These are phyloP conservation scores for Bombus difficillimus DNA, from an alignment of 1,140 invertebrate species.

Conservation along the genomic window DNA sequence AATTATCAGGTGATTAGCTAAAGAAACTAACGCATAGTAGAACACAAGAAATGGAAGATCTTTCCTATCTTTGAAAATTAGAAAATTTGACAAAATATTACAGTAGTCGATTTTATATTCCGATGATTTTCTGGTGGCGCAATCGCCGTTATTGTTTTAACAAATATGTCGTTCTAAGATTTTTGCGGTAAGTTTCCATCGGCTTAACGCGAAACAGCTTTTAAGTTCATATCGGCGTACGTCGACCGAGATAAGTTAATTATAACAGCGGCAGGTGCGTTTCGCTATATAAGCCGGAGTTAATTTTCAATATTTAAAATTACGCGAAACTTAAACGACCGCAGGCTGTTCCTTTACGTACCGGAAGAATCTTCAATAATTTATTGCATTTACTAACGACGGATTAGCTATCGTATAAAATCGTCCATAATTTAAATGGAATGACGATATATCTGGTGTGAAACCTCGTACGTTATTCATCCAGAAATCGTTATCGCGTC, in stretches of 20 bases:
- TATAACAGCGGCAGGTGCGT: conserved; percentile 4
- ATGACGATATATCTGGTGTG: background rate
- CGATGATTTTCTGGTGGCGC: background rate
- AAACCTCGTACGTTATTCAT: background rate
- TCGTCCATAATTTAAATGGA: conserved; percentile 18
- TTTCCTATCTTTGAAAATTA: background rate
- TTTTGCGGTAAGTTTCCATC: background rate
- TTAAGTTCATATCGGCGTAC: conserved; percentile 3
- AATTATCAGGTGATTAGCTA: too few relatives aligned
- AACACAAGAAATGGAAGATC: too few relatives aligned
- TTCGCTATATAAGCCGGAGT: background rate
- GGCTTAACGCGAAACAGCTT: background rate
- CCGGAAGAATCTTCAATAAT: background rate
- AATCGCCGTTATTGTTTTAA: background rate
- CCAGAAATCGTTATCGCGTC: background rate
- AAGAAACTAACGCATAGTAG: too few relatives aligned
- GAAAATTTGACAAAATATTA: background rate
- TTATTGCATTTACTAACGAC: conserved; percentile 4
- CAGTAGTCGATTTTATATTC: too few relatives aligned
- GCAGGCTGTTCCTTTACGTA: background rate
- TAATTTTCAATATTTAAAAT: conserved; percentile 42
- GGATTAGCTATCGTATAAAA: conserved; percentile 22
- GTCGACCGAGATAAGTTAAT: conserved; percentile 13
- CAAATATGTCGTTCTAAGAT: background rate
- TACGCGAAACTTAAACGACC: conserved; percentile 1